Base-by-base conservation (phyloP, 2,797 vertebrate genomes). In the Acrossocheilus wenchowensis region DNA sequence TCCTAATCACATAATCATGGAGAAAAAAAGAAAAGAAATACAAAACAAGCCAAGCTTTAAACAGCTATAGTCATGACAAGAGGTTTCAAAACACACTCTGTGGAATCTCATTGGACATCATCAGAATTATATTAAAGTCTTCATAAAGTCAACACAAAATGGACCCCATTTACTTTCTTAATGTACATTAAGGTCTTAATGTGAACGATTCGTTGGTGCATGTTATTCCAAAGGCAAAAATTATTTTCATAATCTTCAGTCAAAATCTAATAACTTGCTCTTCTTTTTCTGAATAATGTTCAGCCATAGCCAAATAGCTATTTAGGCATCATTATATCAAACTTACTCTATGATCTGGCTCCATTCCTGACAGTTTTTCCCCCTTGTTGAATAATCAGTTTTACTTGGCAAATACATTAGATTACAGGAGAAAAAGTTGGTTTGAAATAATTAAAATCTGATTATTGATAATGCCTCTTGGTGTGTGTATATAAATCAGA, bases 61-160 rank as follows among this genome's bases (percentile, higher is more conserved):
- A 48, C 2, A 10, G 66, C 6, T 52, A 60, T n/a, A 43, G 68
- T 74, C n/a, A 82, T 30, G 50, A 72, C 50, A 72, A 48, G 2
- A 74, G 12, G 19, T 73, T 83, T 54, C 17, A 62, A 66, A 77
- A 78, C 34, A 26, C 6, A 64, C 60, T 66, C 12, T 34, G 12
- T 21, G 21, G 15, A 83, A 62, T 78, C 45, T 64, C 62, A 54
- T 8, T 23, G 60, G 43, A 64, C 26, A 48, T 52, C 45, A 39
- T 84, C 9, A 39, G 57, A 23, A 52, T 78, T 26, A 23, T 75
- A 43, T 43, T 83, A 62, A 71, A 82, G 57, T 45, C 30, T 14
- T 30, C 19, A 45, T 30, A 64, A 45, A 68, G n/a, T 81, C 10
- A 81, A 81, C 17, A 62, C 14, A 43, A 60, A 81, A 30, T 34